Evolutionary conservation across 1,140 invertebrate genomes (phyloP), one percentile per base, ranked within the genome.

Genomic region (Sipha flava): DNA sequence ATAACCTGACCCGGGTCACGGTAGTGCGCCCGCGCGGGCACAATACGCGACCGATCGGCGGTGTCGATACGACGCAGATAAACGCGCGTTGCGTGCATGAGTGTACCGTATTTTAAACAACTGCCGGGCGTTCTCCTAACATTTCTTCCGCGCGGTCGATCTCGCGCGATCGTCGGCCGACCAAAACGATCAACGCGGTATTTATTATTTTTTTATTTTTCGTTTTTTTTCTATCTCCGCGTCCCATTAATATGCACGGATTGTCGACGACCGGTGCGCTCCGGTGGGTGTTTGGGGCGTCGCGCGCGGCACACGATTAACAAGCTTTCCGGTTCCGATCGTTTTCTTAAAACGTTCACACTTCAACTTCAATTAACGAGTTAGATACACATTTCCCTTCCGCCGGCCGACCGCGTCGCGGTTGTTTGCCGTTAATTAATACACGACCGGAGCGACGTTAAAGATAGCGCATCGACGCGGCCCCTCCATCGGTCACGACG

Each of bases 291-390:
- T 73, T 64, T 49, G 29, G 68, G 68, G 68, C 45, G 68, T 73
- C 68, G 29, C 26, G 26, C 34, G 10, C 43, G 26, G 70, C 45
- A 73, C 54, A 26, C 70, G 72, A 75, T 54, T 54, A 75, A 75
- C 72, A 75, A 75, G 72, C 72, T 75, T 75, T 75, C 72, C 72
- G 45, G 72, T 75, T 75, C 64, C 64, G 64, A 68, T 68, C 64
- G 64, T 68, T 54, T 47, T 72, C 47, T n/a, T 37, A 6, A 75
- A 75, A 75, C 72, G 72, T 75, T 75, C 72, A 75, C 72, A 75
- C 72, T 75, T 75, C 72, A 57, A 57, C 72, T 75, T 75, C 72
- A 75, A 75, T 75, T 75, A 75, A 75, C 47, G 18, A n/a, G 26
- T 21, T 34, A 68, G 64, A 68, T 68, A 68, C 37, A 21, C 12